phyloP scores from a whole-genome alignment of 2,113 vertebrate genomes.

The Poeciliopsis occidentalis region DNA sequence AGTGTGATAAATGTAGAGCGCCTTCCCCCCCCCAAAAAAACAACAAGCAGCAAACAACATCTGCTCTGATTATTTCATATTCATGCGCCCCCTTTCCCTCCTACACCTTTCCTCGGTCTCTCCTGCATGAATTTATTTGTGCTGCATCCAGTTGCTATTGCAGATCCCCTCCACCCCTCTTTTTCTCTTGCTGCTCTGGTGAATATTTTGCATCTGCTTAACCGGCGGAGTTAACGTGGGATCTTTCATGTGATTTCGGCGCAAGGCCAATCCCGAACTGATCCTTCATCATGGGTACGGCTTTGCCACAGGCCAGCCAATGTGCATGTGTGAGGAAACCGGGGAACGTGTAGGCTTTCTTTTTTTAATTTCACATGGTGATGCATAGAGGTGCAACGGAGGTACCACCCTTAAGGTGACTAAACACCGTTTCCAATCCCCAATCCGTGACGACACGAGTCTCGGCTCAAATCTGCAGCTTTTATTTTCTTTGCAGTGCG shows the following conservation, averaged over 20 bases:
- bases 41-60: conserved; percentile 63
- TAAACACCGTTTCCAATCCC: conserved; percentile 66
- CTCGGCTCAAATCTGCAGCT: conserved; percentile 27
- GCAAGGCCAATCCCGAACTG: conserved; percentile 33
- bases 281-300: conserved; percentile 36
- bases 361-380: conserved; percentile 54
- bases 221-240: conserved; percentile 52
- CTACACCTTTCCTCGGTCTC: conserved; percentile 44
- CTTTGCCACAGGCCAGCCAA: conserved; percentile 47
- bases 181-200: conserved; percentile 27
- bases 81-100: conserved; percentile 38
- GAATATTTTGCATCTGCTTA: conserved; percentile 70
- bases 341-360: conserved; percentile 43
- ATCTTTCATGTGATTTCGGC: conserved; percentile 62
- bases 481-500: conserved; percentile 15
- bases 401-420: conserved; percentile 67
- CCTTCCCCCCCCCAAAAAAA: conserved; percentile 68
- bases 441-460: conserved; percentile 47
- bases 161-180: conserved; percentile 5
- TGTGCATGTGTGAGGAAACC: conserved; percentile 13
- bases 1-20: conserved; percentile 72
- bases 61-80: conserved; percentile 75
- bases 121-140: conserved; percentile 68
- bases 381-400: conserved; percentile 58
- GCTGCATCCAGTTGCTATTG: conserved; percentile 66